phyloP scores from a whole-genome alignment of 1,140 invertebrate genomes.

The Oncopodura yosiiana region DNA sequence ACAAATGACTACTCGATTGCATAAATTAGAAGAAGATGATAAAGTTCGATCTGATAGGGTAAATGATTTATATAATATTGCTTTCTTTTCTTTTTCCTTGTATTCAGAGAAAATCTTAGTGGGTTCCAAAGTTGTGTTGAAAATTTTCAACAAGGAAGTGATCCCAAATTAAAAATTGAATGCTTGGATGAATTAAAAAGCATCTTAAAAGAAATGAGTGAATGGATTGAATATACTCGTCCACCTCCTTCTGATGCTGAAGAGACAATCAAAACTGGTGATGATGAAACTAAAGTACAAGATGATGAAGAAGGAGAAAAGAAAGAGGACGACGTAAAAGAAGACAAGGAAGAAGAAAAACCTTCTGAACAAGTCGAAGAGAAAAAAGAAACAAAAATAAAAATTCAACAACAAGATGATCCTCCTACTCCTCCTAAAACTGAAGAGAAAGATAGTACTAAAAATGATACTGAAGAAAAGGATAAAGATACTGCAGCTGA shows the following conservation, averaged over 20 bases:
- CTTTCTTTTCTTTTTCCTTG: constrained; percentile 26
- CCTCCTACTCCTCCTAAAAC: neutral
- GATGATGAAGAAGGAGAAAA: constrained; percentile 8
- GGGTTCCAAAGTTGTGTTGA: constrained; percentile 34
- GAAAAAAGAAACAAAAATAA: neutral
- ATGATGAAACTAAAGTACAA: constrained; percentile 4
- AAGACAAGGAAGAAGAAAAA: constrained; percentile 9
- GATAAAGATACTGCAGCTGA: constrained; percentile 1
- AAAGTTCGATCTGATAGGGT: constrained; percentile 34
- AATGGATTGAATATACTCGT: constrained; percentile 7
- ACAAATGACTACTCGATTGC: constrained; percentile 26
- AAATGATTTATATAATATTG: constrained; percentile 4
- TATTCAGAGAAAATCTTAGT: constrained; percentile 43
- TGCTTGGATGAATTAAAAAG: constrained; percentile 17
- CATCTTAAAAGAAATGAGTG: constrained; percentile 14
- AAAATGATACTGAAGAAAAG: constrained; percentile 1
- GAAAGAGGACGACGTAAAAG: neutral
- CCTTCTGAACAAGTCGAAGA: neutral
- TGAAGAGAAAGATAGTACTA: constrained; percentile 9
- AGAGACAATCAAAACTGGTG: neutral
- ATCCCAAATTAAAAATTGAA: neutral
- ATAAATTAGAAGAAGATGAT: constrained; percentile 30
- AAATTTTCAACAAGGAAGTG: neutral
- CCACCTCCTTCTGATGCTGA: neutral
- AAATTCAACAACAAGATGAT: neutral